Evolutionary conservation across 2,888 invertebrate species (phyloP).

Genomic region (Drosophila aldrichi): DNA sequence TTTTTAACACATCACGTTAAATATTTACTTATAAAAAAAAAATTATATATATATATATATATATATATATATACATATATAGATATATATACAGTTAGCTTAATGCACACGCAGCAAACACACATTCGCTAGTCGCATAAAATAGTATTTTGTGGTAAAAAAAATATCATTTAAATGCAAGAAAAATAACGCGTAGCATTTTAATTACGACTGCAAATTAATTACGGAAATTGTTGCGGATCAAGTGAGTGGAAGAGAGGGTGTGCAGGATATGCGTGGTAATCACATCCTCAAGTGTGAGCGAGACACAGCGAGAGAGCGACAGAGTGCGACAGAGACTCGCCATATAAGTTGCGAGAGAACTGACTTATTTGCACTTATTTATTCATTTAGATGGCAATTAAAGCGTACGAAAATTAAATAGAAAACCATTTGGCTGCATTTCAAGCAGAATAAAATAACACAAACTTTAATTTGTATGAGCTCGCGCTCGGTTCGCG

Average conservation of each 20-base stretch:
- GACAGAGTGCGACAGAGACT: background rate
- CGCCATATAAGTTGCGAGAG: conserved; percentile 15
- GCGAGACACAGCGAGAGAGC: background rate
- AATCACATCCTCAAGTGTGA: conserved; percentile 40
- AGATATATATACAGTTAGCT: background rate
- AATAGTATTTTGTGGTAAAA: conserved; percentile 14
- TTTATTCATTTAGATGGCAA: conserved; percentile 70
- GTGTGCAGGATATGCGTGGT: conserved; percentile 14
- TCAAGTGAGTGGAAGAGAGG: background rate
- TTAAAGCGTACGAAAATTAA: conserved; percentile 75
- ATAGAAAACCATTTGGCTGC: conserved; percentile 71
- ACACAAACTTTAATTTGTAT: conserved; percentile 80
- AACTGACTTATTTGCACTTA: conserved; percentile 54
- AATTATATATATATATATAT: no score
- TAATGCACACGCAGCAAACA: background rate
- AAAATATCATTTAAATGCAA: conserved; percentile 36
- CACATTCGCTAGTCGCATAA: background rate
- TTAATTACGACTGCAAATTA: conserved; percentile 56
- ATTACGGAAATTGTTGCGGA: conserved; percentile 36
- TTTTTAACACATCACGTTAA: background rate
- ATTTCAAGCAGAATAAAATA: conserved; percentile 79
- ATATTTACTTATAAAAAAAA: background rate
- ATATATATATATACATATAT: background rate
- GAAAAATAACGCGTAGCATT: conserved; percentile 45
- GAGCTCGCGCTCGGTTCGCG: conserved; percentile 13